Evolutionary conservation across 2,113 vertebrate genomes (phyloP), one percentile per base, ranked within the genome.

Genomic region (Carassius carassius): DNA sequence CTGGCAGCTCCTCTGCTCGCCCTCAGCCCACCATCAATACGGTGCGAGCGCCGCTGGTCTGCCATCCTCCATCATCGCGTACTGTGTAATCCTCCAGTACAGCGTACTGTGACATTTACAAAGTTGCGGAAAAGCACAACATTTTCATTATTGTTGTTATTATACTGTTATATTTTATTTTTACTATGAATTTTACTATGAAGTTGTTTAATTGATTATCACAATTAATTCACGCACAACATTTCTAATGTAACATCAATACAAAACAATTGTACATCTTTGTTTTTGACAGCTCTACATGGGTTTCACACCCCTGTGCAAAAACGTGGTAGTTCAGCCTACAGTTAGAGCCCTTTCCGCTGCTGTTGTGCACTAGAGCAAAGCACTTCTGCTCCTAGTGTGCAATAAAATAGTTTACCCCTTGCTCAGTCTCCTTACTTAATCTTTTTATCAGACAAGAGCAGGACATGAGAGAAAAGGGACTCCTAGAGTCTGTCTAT

Each of bases 231-330:
- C 9, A 44, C 41, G n/a, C n/a, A 44, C 41, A 44, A 32, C 29
- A 32, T 8, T 29, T 32, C 29, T 32, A 67, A 67, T 3, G 63
- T 32, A 32, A 32, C 25, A 65, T 65, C 2, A 65, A 8, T 67
- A 8, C 25, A 32, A 67, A 32, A 8, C 25, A 8, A 32, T 67
- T 79, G 58, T 44, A 19, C 35, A 79, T 79, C 37, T 79, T n/a
- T 79, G 78, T 79, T 79, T 25, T 62, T 65, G 41, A 79, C 78
- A 79, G 37, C 58, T 62, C 58, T 65, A 79, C 78, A 65, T 79
- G 58, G 58, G 60, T 79, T 79, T 65, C 78, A 63, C 58, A 47
- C 58, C 78, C 29, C 78, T 25, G 35, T 1, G 14, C 14, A 19
- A 62, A 79, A 79, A 65, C n/a, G 41, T 63, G 8, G n/a, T 17